A percentile compares a stretch with the other conserved stretches of the same genome.
phyloP scores from a whole-genome alignment of 53 echinoderm and acorn worm species.

The Temnopleurus reevesii region DNA sequence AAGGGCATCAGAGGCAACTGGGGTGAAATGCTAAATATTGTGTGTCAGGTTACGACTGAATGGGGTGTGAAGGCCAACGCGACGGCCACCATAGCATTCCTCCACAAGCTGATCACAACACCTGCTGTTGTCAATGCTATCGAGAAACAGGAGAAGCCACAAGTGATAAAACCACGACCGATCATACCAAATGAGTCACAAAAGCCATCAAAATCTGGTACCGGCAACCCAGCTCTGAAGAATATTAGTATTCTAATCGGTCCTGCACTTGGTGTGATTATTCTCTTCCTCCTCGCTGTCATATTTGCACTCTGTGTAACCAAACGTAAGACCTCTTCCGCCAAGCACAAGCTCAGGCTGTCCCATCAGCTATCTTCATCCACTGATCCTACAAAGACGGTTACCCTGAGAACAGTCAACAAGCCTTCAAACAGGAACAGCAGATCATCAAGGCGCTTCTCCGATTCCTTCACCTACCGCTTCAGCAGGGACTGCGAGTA shows the following conservation, averaged over 20 bases:
- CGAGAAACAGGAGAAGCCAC: background rate
- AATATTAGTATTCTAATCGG: conserved; percentile 85
- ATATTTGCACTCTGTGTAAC: conserved; percentile 68
- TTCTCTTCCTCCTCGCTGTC: conserved; percentile 69
- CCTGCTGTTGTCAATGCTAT: background rate
- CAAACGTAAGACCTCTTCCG: conserved; percentile 50
- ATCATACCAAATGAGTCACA: background rate
- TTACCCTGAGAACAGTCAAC: conserved; percentile 61
- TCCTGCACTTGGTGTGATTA: conserved; percentile 74
- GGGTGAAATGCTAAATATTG: conserved; percentile 40
- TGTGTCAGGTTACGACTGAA: conserved; percentile 74
- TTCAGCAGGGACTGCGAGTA: conserved; percentile 70
- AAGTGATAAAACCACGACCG: background rate
- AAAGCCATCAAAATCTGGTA: background rate
- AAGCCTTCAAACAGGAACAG: conserved; percentile 70
- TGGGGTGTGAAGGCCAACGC: conserved; percentile 67
- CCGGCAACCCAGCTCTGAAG: conserved; percentile 18
- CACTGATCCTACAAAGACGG: conserved; percentile 57
- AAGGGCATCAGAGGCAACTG: conserved; percentile 58
- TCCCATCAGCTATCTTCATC: background rate
- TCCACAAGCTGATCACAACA: conserved; percentile 34
- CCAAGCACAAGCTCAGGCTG: conserved; percentile 33
- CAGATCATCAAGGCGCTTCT: conserved; percentile 65
- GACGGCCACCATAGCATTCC: conserved; percentile 67
- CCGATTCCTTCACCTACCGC: conserved; percentile 76